Percentiles rank a stretch among this genome's conserved stretches.
Evolutionary conservation across 2,113 vertebrate species (phyloP).

Genomic region (Pardalotus punctatus): DNA sequence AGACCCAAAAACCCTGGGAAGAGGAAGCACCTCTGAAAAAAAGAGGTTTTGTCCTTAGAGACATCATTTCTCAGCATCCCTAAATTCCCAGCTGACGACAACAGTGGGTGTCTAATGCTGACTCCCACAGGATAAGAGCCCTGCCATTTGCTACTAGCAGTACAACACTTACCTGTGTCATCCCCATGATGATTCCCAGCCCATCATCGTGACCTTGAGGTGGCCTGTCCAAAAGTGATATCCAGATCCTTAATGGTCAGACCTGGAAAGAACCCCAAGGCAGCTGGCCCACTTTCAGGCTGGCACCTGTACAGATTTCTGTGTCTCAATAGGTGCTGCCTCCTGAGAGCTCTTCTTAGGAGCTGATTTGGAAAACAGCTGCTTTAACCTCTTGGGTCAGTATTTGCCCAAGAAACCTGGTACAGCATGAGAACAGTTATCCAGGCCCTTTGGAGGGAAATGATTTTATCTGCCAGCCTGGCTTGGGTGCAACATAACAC

Average conservation of each 20-base stretch:
- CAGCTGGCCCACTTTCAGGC: not conserved
- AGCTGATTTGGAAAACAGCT: not conserved
- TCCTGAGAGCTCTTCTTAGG: not conserved
- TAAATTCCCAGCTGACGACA: not conserved
- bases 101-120: not conserved
- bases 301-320: not conserved
- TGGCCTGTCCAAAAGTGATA: not conserved
- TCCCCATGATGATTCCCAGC: not conserved
- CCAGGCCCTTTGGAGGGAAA: not conserved
- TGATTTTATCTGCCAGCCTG: not conserved
- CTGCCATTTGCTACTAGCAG: not conserved
- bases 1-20: not conserved
- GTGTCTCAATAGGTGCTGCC: not conserved
- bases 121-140: not conserved
- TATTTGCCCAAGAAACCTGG: not conserved
- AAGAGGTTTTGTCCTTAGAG: not conserved
- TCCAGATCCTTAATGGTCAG: not conserved
- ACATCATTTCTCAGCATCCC: not conserved
- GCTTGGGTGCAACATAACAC: accelerated
- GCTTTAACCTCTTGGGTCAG: not conserved
- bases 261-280: not conserved
- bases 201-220: not conserved
- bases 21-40: not conserved
- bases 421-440: not conserved
- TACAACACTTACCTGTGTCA: not conserved